Base-by-base conservation (phyloP, 92 coral and sea anemone genomes). In the Diadumene lineata region DNA sequence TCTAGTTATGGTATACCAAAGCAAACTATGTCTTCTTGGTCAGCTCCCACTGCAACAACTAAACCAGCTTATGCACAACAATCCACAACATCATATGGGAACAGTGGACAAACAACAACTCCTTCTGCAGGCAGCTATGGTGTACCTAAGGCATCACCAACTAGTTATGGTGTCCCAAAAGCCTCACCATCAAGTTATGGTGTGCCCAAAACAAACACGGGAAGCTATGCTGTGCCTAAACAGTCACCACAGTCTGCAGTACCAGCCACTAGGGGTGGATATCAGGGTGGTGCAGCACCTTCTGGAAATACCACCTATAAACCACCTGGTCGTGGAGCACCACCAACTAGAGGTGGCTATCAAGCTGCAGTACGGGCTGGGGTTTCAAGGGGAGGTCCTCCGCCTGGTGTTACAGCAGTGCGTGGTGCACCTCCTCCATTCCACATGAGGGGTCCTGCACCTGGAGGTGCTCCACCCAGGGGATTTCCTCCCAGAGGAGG, bases 321-420 rank as follows among this genome's bases (percentile, higher is more conserved):
- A 10, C 50, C 60, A 18, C 22, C 80, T 22, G 66, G 77, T 25
- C 60, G 81, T 58, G 86, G 76, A 16, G 72, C 73, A 17, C 61
- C 69, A 34, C 24, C 57, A 31, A 34, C 17, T 30, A 73, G 69
- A 60, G 60, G 69, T 60, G 60, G 79, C 43, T 33, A 32, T 24
- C 25, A 58, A 34, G 69, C 68, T 46, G 43, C 60, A 43, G 66
- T 72, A 32, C 30, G 89, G 64, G 81, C 67, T 25, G 79, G 80
- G 38, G 55, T 68, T 34, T 33, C 83, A 56, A 65, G 84, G 56
- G 69, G 84, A 21, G 83, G 83, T 46, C 79, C 71, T 48, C 79
- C 93, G 24, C 81, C 81, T 48, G 90, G 90, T 7, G 38, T 53
- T n/a, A 80, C 79, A 11, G 65, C 79, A 15, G 50, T 64, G 18